Base-by-base conservation (phyloP, 2,113 vertebrate species). In the Gallinago jamesoni region DNA sequence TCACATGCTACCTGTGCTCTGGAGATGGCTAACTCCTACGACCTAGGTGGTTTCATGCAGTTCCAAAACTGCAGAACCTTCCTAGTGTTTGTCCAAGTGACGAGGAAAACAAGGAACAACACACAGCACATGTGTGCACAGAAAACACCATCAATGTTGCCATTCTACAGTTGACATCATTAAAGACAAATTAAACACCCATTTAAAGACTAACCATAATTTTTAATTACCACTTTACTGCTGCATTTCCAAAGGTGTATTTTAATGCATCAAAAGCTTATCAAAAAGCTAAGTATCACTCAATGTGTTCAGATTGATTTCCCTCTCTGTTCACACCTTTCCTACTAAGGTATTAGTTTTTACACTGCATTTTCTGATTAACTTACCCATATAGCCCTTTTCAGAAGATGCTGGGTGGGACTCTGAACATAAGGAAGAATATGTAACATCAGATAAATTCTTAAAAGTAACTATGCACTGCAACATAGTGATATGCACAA, bases 281-380 rank as follows among this genome's bases (percentile, higher is more conserved):
- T 41, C 7, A 2, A 88, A 94, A 90, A 93, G 35, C 43, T 69
- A 90, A 76, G 41, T 59, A 77, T 57, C 64, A 77, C 52, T 63
- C 72, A 91, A 53, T 10, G 33, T 3, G 22, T 76, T 87, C 45
- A 67, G 41, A 28, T 37, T 60, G 12, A 28, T 69, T 79, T 64
- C 76, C 63, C 33, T 74, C 78, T 72, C 82, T 90, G 48, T 82
- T 96, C 87, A 77, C 75, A 93, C 50, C 67, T 69, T 85, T 73
- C 41, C 67, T 85, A n/a, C 57, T 62, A 62, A 2, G 12, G 39
- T 90, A 85, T 24, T 37, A 83, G 56, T 45, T 93, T 93, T 81
- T 89, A 94, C 79, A 93, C 63, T 74, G 64, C n/a, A 63, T 92
- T 93, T 97, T 90, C 86, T 93, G 45, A 74, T 70, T 89, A 86